Percentiles rank a stretch among this genome's conserved stretches.
These are phyloP conservation scores for Papilio machaon DNA, from an alignment of 1,140 invertebrate genomes.

Conservation along the genomic window DNA sequence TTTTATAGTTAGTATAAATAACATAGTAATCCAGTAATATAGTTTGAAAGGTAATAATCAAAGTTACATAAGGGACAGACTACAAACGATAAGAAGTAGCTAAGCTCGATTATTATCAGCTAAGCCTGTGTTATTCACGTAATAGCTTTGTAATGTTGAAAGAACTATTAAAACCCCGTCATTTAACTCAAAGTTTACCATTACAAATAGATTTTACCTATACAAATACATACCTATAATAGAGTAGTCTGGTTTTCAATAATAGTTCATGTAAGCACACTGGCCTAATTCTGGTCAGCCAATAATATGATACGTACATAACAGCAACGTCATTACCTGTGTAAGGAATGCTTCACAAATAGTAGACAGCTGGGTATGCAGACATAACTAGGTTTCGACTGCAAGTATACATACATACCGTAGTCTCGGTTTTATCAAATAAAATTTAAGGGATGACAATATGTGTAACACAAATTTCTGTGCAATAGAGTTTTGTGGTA, in stretches of 20 bases:
- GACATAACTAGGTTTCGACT: too few species aligned
- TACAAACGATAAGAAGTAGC: neutral
- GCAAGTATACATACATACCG: too few species aligned
- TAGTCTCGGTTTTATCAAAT: too few species aligned
- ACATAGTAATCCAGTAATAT: too few species aligned
- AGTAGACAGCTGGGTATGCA: neutral
- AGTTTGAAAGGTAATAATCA: neutral
- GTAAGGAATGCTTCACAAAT: neutral
- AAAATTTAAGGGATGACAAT: too few species aligned
- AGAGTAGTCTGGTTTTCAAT: neutral
- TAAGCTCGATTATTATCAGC: neutral
- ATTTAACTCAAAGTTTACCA: neutral
- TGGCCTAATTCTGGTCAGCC: neutral
- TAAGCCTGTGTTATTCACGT: neutral
- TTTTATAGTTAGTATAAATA: too few species aligned
- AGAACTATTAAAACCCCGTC: neutral
- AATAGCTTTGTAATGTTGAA: constrained; percentile 3
- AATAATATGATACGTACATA: neutral
- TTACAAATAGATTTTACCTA: neutral
- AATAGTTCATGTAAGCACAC: neutral
- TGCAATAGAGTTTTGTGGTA: neutral
- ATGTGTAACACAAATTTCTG: too few species aligned
- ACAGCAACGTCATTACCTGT: neutral
- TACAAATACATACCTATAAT: neutral
- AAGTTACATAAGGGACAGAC: neutral